phyloP scores from a whole-genome alignment of 2,888 invertebrate species.

The Diarsia dahlii region DNA sequence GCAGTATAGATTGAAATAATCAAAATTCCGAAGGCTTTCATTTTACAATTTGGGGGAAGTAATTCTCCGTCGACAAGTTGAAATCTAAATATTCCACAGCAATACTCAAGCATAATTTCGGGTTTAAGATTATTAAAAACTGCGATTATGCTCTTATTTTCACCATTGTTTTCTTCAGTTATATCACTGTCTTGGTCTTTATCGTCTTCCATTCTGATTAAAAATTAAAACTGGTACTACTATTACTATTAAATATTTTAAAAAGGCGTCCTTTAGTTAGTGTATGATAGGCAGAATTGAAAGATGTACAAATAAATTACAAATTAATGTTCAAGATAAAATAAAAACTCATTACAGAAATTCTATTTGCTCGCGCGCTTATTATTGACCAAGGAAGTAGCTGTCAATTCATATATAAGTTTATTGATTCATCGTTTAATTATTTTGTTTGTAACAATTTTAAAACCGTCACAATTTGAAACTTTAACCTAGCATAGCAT shows the following conservation, averaged over 20 bases:
- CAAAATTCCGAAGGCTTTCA: slow-evolving; percentile 26
- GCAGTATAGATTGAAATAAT: slow-evolving; percentile 9
- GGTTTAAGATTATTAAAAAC: slow-evolving; percentile 33
- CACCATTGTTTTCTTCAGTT: background rate
- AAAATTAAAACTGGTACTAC: background rate
- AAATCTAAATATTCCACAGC: slow-evolving; percentile 33
- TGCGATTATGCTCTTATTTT: slow-evolving; percentile 11
- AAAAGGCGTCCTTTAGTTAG: background rate
- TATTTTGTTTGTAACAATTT: background rate
- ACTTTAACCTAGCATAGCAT: background rate
- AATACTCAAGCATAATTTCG: slow-evolving; percentile 14
- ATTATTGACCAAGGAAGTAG: background rate
- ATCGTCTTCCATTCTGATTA: slow-evolving; percentile 25
- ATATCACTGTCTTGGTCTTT: slow-evolving; percentile 6
- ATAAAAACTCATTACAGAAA: background rate
- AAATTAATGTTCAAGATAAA: background rate
- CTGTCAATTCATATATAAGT: background rate
- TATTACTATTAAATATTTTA: background rate
- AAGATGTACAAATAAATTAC: background rate
- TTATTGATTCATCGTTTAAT: slow-evolving; percentile 2
- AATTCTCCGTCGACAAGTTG: slow-evolving; percentile 13
- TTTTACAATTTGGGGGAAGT: slow-evolving; percentile 19
- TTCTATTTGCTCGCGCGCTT: background rate
- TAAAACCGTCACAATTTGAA: background rate
- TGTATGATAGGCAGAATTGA: background rate